Conservation (phyloP, 2,797 vertebrate genomes). For the Mormyrops attenuatus region DNA sequence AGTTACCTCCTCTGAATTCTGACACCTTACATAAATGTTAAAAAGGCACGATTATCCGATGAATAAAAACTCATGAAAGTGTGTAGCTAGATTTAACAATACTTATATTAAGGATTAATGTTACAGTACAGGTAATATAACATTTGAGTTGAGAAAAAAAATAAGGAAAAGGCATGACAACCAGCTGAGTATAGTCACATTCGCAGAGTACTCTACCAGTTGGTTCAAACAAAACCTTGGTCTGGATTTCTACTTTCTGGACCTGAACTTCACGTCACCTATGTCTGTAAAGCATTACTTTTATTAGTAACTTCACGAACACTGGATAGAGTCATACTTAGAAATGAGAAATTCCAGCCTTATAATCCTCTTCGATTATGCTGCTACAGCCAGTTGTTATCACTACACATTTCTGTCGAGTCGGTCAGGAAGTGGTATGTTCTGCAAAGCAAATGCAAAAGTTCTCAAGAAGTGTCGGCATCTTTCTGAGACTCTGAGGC, state of each 20-base stretch:
- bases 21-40: not conserved
- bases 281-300: not conserved
- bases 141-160: not conserved
- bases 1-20: not conserved
- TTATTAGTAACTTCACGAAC: not conserved
- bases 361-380: not conserved
- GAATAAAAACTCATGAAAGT: not conserved
- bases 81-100: not conserved
- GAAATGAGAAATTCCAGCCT: not conserved
- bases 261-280: not conserved
- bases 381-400: not conserved
- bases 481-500: not conserved
- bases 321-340: not conserved
- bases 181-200: not conserved
- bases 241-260: not conserved
- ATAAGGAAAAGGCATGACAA: not conserved
- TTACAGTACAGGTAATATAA: not conserved
- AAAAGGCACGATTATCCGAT: not conserved
- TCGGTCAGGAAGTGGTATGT: slow-evolving; percentile 12
- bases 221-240: not conserved
- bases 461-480: not conserved
- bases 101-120: not conserved
- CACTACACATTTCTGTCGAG: not conserved
- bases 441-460: not conserved
- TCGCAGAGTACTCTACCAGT: not conserved